Evolutionary conservation across 1,140 invertebrate genomes (phyloP).

Genomic region (Spodoptera frugiperda): DNA sequence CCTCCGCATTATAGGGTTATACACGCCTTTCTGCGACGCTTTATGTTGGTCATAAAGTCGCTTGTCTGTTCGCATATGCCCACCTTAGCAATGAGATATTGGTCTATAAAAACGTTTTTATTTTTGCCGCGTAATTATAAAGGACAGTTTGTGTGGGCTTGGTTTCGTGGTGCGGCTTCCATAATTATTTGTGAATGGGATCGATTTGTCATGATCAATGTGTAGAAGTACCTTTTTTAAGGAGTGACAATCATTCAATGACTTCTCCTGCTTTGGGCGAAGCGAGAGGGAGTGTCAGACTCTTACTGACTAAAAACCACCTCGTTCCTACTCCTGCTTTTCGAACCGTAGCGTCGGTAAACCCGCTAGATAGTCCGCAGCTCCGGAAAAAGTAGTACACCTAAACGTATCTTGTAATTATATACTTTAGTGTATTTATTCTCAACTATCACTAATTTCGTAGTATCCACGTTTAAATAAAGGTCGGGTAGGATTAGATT

Average conservation of each 20-base stretch:
- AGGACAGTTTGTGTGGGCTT: constrained; percentile 23
- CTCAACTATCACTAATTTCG: not conserved
- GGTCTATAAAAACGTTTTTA: constrained; percentile 50
- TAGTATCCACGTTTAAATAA: not conserved
- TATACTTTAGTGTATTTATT: not conserved
- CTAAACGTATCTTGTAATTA: constrained; percentile 1
- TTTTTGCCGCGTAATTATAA: constrained; percentile 46
- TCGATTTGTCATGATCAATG: not conserved
- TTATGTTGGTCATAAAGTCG: constrained; percentile 58
- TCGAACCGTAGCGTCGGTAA: too few species aligned
- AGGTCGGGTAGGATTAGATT: not conserved
- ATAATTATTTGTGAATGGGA: constrained; percentile 13
- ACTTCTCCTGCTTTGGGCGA: too few species aligned
- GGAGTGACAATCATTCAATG: too few species aligned
- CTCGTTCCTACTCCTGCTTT: too few species aligned
- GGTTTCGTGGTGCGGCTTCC: constrained; percentile 10
- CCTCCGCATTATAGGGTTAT: constrained; percentile 47
- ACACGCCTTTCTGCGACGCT: constrained; percentile 53
- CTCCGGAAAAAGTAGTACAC: too few species aligned
- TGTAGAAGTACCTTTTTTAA: not conserved
- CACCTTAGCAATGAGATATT: constrained; percentile 57
- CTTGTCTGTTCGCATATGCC: constrained; percentile 52
- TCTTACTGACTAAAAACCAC: too few species aligned
- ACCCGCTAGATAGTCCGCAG: too few species aligned
- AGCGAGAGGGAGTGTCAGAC: too few species aligned